Base-by-base conservation (phyloP, 2,797 vertebrate genomes). In the Silurus aristotelis region DNA sequence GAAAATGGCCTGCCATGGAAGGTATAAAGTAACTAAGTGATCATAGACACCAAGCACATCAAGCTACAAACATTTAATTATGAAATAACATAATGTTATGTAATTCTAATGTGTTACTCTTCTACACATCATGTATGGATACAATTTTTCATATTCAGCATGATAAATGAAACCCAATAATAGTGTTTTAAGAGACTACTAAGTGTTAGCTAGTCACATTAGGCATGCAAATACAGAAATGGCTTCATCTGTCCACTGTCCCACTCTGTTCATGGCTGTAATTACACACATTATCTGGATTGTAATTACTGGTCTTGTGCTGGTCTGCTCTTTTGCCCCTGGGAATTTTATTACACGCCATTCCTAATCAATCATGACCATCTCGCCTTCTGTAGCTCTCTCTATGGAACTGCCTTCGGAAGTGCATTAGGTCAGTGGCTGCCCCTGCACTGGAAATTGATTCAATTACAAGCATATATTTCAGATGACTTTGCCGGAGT, bases 401-500 rank as follows among this genome's bases (percentile, higher is more conserved):
- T 72, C 12, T 87, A 71, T 6, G 43, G 63, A 90, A 76, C 83
- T 83, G 80, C 88, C 85, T 77, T 84, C 61, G 58, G 67, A 52
- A 83, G 79, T 84, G 87, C 90, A 93, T 91, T 87, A 92, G 91
- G 91, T 91, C 88, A 89, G 63, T 67, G 84, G 83, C 79, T 83
- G 73, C 78, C 84, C 87, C 80, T 89, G 89, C 72, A 84, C 88
- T 89, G 90, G 90, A 92, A 91, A 89, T 85, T 31, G 90, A 91
- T 91, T 91, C 63, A 92, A 90, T 89, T 89, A 87, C 71, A 82
- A 83, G 72, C 75, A 85, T 84, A 89, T 89, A 88, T 90, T 89
- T 88, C 73, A 85, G 88, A 88, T 82, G 61, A 88, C 85, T 86
- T 76, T 46, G 75, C 70, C 19, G 56, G 82, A 80, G 83, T 82